Conservation (phyloP, 2,113 vertebrate genomes). For the Diadophis punctatus region DNA sequence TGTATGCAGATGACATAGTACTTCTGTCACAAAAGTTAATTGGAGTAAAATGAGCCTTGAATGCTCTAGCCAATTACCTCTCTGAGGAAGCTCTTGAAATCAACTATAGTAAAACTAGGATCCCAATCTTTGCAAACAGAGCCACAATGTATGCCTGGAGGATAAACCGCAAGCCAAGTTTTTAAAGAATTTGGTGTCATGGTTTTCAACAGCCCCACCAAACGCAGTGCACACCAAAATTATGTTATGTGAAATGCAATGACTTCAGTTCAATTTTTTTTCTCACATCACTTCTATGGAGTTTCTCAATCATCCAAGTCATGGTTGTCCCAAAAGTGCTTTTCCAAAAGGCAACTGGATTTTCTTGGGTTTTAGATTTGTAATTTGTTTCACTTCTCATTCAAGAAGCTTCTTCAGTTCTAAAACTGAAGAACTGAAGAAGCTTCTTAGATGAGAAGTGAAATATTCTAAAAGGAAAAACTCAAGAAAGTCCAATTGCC, state of each 20-base stretch:
- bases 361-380: not conserved
- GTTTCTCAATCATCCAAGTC: not conserved
- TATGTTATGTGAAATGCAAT: not conserved
- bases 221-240: not conserved
- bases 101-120: not conserved
- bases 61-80: not conserved
- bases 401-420: not conserved
- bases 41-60: not conserved
- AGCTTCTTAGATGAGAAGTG: not conserved
- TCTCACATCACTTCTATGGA: not conserved
- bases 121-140: not conserved
- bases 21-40: not conserved
- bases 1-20: not conserved
- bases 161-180: not conserved
- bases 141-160: not conserved
- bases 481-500: not conserved
- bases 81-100: not conserved
- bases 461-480: not conserved
- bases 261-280: not conserved
- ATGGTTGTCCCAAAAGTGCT: not conserved
- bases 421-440: not conserved
- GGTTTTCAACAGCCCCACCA: not conserved
- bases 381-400: not conserved
- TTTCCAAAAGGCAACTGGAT: not conserved
- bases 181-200: not conserved